Base-by-base conservation (phyloP, 53 echinoderm and acorn worm genomes). In the Henricia sp. region DNA sequence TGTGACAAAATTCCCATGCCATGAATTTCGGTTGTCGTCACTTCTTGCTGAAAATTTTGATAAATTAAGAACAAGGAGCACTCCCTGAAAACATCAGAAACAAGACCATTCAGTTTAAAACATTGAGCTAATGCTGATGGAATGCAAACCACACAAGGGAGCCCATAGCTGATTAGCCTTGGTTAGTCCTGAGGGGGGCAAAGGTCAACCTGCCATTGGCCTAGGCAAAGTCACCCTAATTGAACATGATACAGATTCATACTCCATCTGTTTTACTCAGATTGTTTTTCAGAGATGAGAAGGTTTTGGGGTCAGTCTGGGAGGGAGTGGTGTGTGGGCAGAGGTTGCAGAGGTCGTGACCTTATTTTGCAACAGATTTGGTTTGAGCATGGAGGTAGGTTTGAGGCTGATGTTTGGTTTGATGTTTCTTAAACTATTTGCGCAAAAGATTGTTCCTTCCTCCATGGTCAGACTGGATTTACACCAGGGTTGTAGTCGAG, bases 211-310 rank as follows among this genome's bases (percentile, higher is more conserved):
- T 33, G n/a, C 54, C 23, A 52, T 73, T 14, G 40, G 29, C 41
- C 59, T 59, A 4, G 41, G 10, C 26, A 40, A 58, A 2, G 40
- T 46, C 28, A 76, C 14, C 4, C 38, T 76, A 58, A 76, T 76
- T 56, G 59, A 58, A 59, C 41, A 14, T 58, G 76, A 76, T 26
- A 76, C 38, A 76, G 42, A 76, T 57, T 56, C 76, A 59, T 39
- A 25, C 19, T 26, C 37, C 76, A 76, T 76, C 76, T 76, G 76
- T 26, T 56, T 23, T 28, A 13, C 43, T 76, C n/a, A n/a, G n/a
- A n/a, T 40, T 76, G 13, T 14, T 25, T 28, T 21, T 2, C 37
- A 23, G 25, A 59, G 37, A 58, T 57, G 28, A 41, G 76, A 54
- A 38, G 58, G 76, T 42, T 42, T 76, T 41, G 42, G 14, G 30